Evolutionary conservation across 53 echinoderm and acorn worm genomes (phyloP).

Genomic region (Zoroaster sp.): DNA sequence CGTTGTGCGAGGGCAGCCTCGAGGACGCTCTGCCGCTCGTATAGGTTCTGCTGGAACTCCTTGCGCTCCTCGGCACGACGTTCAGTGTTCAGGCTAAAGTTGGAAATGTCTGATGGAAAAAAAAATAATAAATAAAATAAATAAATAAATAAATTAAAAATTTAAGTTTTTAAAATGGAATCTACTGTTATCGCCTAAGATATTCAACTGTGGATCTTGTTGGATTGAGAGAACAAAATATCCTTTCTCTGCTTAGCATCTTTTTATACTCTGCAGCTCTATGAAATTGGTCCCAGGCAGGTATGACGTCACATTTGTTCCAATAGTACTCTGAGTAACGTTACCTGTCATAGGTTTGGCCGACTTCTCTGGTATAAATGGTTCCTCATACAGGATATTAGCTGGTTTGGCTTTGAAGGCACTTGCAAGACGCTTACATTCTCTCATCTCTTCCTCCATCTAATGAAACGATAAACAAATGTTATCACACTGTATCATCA

Average conservation of each 20-base stretch:
- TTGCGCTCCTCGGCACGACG: constrained; percentile 76
- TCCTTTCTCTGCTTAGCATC: too few species aligned
- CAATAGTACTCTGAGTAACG: background rate
- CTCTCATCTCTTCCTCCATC: constrained; percentile 85
- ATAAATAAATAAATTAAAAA: too few species aligned
- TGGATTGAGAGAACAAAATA: too few species aligned
- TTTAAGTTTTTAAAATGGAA: too few species aligned
- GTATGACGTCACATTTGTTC: background rate
- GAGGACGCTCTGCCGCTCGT: constrained; percentile 63
- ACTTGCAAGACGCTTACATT: constrained; percentile 66
- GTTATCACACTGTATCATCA: too few species aligned
- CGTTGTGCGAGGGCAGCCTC: constrained; percentile 28
- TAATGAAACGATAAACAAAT: constrained; percentile 24
- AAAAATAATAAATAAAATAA: too few species aligned
- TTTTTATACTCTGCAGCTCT: too few species aligned
- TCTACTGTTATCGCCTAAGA: too few species aligned
- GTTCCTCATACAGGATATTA: constrained; percentile 82
- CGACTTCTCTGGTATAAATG: constrained; percentile 82
- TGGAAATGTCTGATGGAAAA: constrained; percentile 57
- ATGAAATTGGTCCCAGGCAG: too few species aligned
- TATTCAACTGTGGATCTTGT: too few species aligned
- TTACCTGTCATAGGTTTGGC: constrained; percentile 92
- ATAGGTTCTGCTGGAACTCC: constrained; percentile 67
- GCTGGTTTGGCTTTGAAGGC: constrained; percentile 87
- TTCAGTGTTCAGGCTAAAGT: constrained; percentile 88